Evolutionary conservation across 2,888 invertebrate genomes (phyloP), one percentile per base, ranked within the genome.

Genomic region (Hirtodrosophila duncani): DNA sequence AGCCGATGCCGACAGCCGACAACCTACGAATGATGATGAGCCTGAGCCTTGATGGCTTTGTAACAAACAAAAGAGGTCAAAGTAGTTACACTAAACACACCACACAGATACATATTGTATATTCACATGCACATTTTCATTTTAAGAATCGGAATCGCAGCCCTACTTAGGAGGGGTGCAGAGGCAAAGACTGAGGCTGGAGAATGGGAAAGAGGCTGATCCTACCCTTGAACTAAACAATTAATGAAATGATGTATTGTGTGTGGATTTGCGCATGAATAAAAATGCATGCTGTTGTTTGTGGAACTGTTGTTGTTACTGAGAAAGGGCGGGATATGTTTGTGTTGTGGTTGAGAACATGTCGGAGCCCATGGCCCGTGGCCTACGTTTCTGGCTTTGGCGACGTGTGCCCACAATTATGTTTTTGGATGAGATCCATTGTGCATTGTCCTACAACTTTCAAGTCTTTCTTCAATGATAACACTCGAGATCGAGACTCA

Each of bases 31-130:
- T 37, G 29, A 30, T 27, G 18, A 42, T 23, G 33, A 46, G n/a
- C 23, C 30, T 17, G 31, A 39, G 17, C 26, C 38, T 21, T 9
- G 24, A 44, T 42, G 52, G 44, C 45, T 57, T 55, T 60, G 57
- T 49, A 67, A 42, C 49, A 68, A 71, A 56, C 78, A 80, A 75
- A 71, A 68, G 72, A 75, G 80, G 80, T 80, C 75, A 75, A 75
- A 66, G 60, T 72, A 63, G 75, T 77, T 80, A 77, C 74, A 80
- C 57, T 77, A 55, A 63, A 50, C 41, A 56, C 41, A 52, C 60
- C 34, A 48, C 39, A 14, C 21, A 46, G 27, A 50, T n/a, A n/a
- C n/a, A n/a, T n/a, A n/a, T n/a, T n/a, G n/a, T n/a, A 20, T 21
- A 20, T 8, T 6, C 17, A 33, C 17, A 16, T 17, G 18, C 8